Base-by-base conservation (phyloP, 2,797 vertebrate genomes). In the Megalops cyprinoides region DNA sequence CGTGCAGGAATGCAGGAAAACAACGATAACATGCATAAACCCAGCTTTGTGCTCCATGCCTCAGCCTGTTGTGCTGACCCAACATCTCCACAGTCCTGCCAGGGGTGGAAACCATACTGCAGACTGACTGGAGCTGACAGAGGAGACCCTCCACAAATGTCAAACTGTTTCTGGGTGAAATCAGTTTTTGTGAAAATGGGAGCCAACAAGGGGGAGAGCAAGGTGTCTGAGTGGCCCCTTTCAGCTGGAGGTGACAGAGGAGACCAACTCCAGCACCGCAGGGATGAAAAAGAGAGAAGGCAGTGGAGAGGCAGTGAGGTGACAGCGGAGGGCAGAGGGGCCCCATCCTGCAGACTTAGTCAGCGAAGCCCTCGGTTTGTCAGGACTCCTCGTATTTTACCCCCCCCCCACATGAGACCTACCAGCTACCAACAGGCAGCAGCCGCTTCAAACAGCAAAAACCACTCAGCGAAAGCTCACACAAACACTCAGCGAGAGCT, bases 41-140 rank as follows among this genome's bases (percentile, higher is more conserved):
- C 62, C 8, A 34, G 12, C 34, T 37, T 37, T 67, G 62, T 37
- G 62, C n/a, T 28, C 56, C n/a, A 1, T 15, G 10, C 62, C 34
- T 67, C 31, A 28, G 3, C 65, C 31, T 14, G 1, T 28, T 31
- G 10, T 3, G 6, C 3, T 10, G 34, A 3, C 60, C 28, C 2
- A 28, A 14, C 15, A 18, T 53, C n/a, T 23, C 15, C 34, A 69
- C 65, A 23, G 37, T 69, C 65, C 69, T 42, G 37, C 15, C 37
- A 5, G 2, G 12, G 65, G 65, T 39, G 39, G n/a, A n/a, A n/a
- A n/a, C n/a, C n/a, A n/a, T n/a, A n/a, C 89, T 92, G 92, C 81
- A 39, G 85, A 62, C 83, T 86, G 82, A 85, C 85, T 74, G 84
- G 85, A 90, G 91, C 89, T 92, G 92, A 94, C 86, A 88, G 89